Base-by-base conservation (phyloP, 2,797 vertebrate genomes). In the Semotilus atromaculatus region DNA sequence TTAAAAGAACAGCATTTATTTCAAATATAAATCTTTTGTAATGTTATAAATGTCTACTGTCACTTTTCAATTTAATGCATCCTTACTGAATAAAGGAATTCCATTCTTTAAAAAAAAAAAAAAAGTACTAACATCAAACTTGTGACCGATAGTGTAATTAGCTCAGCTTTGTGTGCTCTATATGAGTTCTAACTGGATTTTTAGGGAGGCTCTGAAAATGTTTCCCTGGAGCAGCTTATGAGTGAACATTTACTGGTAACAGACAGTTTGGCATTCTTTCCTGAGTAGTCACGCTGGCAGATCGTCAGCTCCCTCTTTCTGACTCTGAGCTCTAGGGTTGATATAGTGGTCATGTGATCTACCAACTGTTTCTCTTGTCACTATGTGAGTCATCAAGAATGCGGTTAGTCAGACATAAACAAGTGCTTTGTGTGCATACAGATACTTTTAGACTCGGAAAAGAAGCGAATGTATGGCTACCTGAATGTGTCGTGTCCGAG, bases 351-450 rank as follows among this genome's bases (percentile, higher is more conserved):
- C 93, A 94, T 92, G 93, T 90, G 92, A 85, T 89, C 86, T 76
- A 4, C 88, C 87, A 90, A 91, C 90, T 86, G 83, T 82, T 93
- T 92, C 87, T 83, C 73, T 88, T 82, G 92, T 91, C 89, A 89
- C 83, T 91, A 89, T 60, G 84, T 94, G 93, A 95, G 92, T 94
- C 92, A 94, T 91, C 87, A 92, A 88, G 91, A 93, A 92, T 90
- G 88, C 70, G 85, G 92, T 93, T 92, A 90, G 88, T 94, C 91
- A 89, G 89, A 91, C 88, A 77, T 84, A 82, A 90, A 87, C 84
- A 81, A 84, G 81, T 77, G 75, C 73, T 85, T 72, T 88, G 83
- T 91, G 86, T 91, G 85, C 87, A 58, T 82, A 36, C 48, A 66
- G 67, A 76, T 77, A 62, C 66, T 55, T 34, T 38, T 55, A 60